phyloP scores from a whole-genome alignment of 2,113 vertebrate species.

The Ibidorhyncha struthersii region DNA sequence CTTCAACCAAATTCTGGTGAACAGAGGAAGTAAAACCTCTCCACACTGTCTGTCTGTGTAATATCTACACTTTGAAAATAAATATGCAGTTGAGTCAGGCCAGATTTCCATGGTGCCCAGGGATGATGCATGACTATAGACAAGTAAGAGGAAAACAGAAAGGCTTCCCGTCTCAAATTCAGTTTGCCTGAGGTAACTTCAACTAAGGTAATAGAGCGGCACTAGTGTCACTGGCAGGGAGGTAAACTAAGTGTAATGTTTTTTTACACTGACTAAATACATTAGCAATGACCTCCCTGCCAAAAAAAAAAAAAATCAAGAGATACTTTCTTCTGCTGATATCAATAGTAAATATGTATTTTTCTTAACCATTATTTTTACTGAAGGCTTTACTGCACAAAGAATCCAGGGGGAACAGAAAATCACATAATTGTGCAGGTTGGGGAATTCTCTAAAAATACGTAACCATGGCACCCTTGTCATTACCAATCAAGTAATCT shows the following conservation, averaged over 20 bases:
- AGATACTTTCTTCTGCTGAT: conserved; percentile 18
- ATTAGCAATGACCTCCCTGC: conserved; percentile 30
- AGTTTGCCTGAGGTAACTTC: neutral
- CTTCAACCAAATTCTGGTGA: neutral
- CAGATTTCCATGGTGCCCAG: neutral
- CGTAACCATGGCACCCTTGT: conserved; percentile 75
- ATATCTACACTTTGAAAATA: neutral
- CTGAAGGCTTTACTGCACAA: conserved; percentile 60
- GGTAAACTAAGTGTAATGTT: neutral
- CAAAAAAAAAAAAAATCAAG: neutral
- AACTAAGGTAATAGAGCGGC: neutral
- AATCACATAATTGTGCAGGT: conserved; percentile 40
- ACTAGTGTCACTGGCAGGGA: neutral
- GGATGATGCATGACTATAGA: neutral
- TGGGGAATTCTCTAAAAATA: conserved; percentile 73
- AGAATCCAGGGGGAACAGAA: conserved; percentile 57
- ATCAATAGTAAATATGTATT: conserved; percentile 59
- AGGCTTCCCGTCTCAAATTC: neutral
- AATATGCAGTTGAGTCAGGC: neutral
- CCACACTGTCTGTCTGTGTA: neutral
- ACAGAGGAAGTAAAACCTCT: neutral
- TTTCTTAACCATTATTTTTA: conserved; percentile 53
- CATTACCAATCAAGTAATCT: conserved; percentile 79
- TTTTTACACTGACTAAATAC: conserved; percentile 26
- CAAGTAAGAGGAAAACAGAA: neutral